Evolutionary conservation across 2,797 vertebrate genomes (phyloP), one percentile per base, ranked within the genome.

Genomic region (Hydrolagus colliei): DNA sequence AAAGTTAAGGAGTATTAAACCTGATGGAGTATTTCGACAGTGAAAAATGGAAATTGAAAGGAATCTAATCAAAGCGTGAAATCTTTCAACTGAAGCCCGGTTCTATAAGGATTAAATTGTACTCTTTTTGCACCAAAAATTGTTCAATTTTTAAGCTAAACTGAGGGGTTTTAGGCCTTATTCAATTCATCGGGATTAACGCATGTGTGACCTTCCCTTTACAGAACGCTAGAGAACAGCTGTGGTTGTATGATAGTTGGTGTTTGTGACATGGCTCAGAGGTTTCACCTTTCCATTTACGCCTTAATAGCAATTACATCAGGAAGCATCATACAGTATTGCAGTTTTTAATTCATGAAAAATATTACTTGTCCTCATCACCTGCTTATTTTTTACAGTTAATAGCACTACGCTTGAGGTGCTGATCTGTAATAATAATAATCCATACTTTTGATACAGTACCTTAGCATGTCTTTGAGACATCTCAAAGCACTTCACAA

Each of bases 121-220:
- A 41, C 18, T 76, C 32, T 41, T 71, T 84, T 71, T 35, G 32
- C 32, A 68, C 65, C 18, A 68, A 84, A 71, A 84, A 16, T n/a
- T 71, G 32, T 35, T 71, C 8, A 84, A 84, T 67, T 84, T 84
- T 84, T 84, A 10, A 71, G 3, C 79, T 84, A 20, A 84, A 71
- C 16, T 68, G 79, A 41, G 52, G 32, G 9, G 65, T 84, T 52
- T 84, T 84, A 71, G 16, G 10, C 35, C 22, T 35, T 52, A 84
- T 41, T 84, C 65, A 71, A 84, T 4, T 41, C 16, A 71, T 27
- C 79, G 6, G 65, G 79, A 84, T 84, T 82, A 82, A 41, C 27
- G 18, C 32, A 35, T n/a, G 71, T 14, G 63, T 35, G 67, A 41
- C 68, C 79, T 20, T 84, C 32, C n/a, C 41, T 52, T 52, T 52